Conservation (phyloP, 2,888 invertebrate species). For the Trissolcus brochymenae region DNA sequence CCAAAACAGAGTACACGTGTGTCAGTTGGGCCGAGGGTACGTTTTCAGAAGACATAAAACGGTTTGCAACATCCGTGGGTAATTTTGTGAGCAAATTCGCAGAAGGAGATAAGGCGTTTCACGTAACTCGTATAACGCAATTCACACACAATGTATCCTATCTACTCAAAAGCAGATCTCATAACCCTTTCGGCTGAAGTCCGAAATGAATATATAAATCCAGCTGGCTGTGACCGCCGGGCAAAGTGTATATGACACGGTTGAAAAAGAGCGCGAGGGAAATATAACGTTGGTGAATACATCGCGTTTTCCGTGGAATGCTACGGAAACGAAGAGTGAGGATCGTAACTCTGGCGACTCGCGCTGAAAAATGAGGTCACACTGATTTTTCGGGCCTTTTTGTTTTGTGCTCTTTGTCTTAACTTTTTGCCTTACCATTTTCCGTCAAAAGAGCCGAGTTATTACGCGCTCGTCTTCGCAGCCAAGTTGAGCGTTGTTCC, state of each 20-base stretch:
- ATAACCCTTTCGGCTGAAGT: constrained; percentile 5
- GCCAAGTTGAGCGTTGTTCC: background rate
- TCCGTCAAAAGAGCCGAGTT: constrained; percentile 23
- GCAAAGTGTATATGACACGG: constrained; percentile 39
- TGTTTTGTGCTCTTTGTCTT: constrained; percentile 9
- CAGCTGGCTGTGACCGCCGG: constrained; percentile 18
- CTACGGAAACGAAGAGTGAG: constrained; percentile 18
- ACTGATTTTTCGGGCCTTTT: constrained; percentile 40
- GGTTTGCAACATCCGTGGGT: too few species aligned
- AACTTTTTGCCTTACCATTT: constrained; percentile 6
- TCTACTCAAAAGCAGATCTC: constrained; percentile 23
- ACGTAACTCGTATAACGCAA: background rate
- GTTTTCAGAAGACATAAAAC: background rate
- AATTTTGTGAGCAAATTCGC: too few species aligned
- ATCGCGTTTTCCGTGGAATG: constrained; percentile 33
- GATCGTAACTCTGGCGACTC: constrained; percentile 39
- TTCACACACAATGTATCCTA: constrained; percentile 16
- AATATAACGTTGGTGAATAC: constrained; percentile 28
- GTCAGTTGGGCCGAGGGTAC: background rate
- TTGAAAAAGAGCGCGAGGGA: constrained; percentile 45
- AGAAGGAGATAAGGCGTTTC: too few species aligned
- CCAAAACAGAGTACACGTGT: too few species aligned
- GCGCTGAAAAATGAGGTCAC: constrained; percentile 47
- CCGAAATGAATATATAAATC: constrained; percentile 45
- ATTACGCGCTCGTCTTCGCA: constrained; percentile 16